Percentiles rank a stretch among this genome's conserved stretches.
phyloP scores from a whole-genome alignment of 2,797 vertebrate species.

The Amazona finschi region DNA sequence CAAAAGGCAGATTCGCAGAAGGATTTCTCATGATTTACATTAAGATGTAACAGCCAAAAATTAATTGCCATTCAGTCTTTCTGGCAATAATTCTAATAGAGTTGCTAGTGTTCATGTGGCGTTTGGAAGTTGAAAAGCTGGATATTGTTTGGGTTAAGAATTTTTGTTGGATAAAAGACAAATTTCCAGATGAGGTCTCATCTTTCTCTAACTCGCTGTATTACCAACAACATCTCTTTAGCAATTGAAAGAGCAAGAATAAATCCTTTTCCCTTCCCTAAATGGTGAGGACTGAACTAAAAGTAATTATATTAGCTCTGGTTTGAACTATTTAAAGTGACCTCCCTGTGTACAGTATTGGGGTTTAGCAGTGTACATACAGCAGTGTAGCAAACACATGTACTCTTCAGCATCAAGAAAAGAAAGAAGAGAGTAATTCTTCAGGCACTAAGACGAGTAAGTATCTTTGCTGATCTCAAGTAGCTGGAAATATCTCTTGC shows the following conservation, averaged over 20 bases:
- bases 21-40: slow-evolving; percentile 1
- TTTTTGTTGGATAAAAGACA: neutral
- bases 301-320: neutral
- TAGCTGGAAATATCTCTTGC: neutral
- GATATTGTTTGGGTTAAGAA: neutral
- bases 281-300: neutral
- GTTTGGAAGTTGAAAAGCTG: neutral
- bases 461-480: neutral
- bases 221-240: neutral
- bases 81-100: neutral
- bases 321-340: neutral
- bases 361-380: neutral
- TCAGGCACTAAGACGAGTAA: neutral
- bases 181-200: neutral
- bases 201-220: neutral
- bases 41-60: slow-evolving; percentile 15
- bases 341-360: neutral
- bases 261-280: neutral
- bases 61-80: neutral
- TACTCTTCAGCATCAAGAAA: neutral
- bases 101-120: neutral
- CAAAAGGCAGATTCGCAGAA: neutral
- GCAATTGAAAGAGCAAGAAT: neutral
- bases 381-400: neutral
- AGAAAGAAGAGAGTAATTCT: neutral